Percentiles rank a stretch among this genome's conserved stretches.
Conservation (phyloP, 2,113 vertebrate genomes). For the Henicopernis longicauda region DNA sequence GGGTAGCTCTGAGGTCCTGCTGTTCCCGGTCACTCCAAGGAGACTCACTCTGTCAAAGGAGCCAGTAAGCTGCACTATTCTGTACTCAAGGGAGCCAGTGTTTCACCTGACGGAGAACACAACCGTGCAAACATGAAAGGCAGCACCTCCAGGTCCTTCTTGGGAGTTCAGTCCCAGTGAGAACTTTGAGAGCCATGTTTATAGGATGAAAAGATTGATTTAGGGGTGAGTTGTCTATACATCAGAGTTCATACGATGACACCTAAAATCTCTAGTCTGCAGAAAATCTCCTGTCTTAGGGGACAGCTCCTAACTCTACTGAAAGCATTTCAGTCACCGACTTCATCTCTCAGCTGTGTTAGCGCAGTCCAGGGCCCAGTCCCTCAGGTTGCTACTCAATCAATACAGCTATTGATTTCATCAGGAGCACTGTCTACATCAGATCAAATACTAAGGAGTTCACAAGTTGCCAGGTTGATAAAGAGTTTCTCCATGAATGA, state of each 20-base stretch:
- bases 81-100: neutral
- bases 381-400: slow-evolving; percentile 5
- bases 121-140: neutral
- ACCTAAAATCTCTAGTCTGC: neutral
- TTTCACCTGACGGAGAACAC: neutral
- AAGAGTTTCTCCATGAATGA: slow-evolving; percentile 5
- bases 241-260: neutral
- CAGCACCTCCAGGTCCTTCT: neutral
- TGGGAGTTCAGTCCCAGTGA: neutral
- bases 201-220: neutral
- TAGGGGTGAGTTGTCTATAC: neutral
- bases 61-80: neutral
- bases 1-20: neutral
- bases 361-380: neutral
- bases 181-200: neutral
- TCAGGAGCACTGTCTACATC: slow-evolving; percentile 15
- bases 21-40: neutral
- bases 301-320: neutral
- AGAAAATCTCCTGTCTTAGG: slow-evolving; percentile 8
- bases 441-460: slow-evolving; percentile 16
- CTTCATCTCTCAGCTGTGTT: neutral
- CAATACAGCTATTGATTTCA: slow-evolving; percentile 17
- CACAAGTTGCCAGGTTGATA: slow-evolving; percentile 7
- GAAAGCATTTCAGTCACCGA: slow-evolving; percentile 27
- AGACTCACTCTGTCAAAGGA: neutral